Conservation (phyloP, 2,888 invertebrate genomes). For the Drosophila fulvimacula region DNA sequence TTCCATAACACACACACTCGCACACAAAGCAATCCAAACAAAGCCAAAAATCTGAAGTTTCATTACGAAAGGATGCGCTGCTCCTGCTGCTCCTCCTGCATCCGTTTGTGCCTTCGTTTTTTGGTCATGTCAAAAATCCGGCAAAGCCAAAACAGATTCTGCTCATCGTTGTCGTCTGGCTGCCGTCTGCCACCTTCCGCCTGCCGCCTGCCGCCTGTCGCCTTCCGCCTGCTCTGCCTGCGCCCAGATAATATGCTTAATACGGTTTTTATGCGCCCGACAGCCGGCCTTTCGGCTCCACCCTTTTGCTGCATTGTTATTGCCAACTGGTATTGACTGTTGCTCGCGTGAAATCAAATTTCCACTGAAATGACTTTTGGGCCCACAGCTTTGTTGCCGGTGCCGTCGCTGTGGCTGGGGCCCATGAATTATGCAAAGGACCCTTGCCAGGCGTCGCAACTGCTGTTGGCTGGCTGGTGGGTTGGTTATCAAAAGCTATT, state of each 20-base stretch:
- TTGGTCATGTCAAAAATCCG: constrained; percentile 67
- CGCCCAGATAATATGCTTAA: constrained; percentile 78
- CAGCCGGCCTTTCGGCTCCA: constrained; percentile 21
- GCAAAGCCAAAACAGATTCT: constrained; percentile 66
- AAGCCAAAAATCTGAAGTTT: constrained; percentile 78
- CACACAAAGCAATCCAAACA: constrained; percentile 38
- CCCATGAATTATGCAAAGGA: constrained; percentile 76
- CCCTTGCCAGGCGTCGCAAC: constrained; percentile 42
- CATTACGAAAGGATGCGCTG: constrained; percentile 65
- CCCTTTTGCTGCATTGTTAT: constrained; percentile 63
- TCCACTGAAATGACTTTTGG: constrained; percentile 76
- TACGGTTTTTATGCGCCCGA: constrained; percentile 77
- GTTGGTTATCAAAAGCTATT: constrained; percentile 69
- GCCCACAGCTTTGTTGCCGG: constrained; percentile 32
- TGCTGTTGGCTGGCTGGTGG: constrained; percentile 17
- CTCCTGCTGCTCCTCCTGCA: constrained; percentile 16
- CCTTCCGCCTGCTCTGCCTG: constrained; percentile 63
- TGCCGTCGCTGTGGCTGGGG: background rate
- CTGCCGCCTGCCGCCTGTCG: constrained; percentile 59
- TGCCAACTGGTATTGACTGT: constrained; percentile 74
- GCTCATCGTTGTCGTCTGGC: constrained; percentile 46
- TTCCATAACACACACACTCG: constrained; percentile 68
- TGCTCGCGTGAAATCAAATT: constrained; percentile 78
- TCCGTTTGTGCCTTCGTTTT: constrained; percentile 52
- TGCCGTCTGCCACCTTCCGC: constrained; percentile 35